Conservation (phyloP, 2,797 vertebrate genomes). For the Lagocephalus sceleratus region DNA sequence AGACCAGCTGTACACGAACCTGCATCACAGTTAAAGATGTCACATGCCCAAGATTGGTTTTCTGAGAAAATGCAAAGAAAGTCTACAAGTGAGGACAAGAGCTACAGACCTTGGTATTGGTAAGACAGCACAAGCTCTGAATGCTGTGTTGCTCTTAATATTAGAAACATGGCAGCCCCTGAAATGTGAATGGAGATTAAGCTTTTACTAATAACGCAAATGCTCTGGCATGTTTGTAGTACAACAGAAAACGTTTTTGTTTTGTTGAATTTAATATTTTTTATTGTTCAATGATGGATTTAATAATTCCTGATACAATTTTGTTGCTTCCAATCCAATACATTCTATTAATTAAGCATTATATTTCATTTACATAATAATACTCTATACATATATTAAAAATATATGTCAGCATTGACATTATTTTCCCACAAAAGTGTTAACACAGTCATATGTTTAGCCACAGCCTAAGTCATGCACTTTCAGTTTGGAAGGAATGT, state of each 20-base stretch:
- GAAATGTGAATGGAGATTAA: constrained; percentile 21
- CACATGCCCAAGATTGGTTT: constrained; percentile 37
- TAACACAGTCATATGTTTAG: no score
- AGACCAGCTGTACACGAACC: constrained; percentile 14
- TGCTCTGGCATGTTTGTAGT: constrained; percentile 54
- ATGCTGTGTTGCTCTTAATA: constrained; percentile 54
- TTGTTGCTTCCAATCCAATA: no score
- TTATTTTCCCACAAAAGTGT: no score
- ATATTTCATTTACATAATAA: no score
- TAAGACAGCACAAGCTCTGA: constrained; percentile 59
- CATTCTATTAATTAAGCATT: no score
- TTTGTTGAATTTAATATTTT: no score
- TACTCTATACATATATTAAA: no score
- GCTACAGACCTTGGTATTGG: constrained; percentile 43
- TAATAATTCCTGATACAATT: no score
- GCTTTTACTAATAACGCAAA: constrained; percentile 46
- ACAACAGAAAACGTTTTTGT: constrained; percentile 10
- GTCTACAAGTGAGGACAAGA: constrained; percentile 34
- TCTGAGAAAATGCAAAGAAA: constrained; percentile 45
- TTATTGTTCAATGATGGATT: no score
- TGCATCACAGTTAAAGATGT: constrained; percentile 19
- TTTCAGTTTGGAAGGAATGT: no score
- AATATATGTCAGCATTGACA: no score
- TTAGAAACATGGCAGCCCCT: constrained; percentile 24
- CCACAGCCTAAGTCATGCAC: no score